phyloP scores from a whole-genome alignment of 2,797 vertebrate genomes.

The Phalanger gymnotis region DNA sequence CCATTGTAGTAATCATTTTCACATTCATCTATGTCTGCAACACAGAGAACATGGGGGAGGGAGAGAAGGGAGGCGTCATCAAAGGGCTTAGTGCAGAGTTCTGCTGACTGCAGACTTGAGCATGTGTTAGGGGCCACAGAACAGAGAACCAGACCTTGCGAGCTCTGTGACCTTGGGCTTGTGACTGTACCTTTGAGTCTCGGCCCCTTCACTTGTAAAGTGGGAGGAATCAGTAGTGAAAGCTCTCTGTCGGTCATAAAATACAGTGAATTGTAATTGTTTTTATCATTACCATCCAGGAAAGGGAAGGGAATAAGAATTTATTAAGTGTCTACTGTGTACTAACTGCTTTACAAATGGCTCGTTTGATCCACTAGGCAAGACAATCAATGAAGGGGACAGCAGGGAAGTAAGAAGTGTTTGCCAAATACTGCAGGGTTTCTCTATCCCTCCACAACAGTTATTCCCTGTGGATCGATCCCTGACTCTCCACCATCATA shows the following conservation, averaged over 20 bases:
- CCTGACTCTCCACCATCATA: not conserved
- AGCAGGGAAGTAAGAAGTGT: not conserved
- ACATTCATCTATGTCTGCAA: conserved; percentile 97
- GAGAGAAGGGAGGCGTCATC: not conserved
- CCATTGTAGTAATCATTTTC: conserved; percentile 98
- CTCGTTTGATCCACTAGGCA: not conserved
- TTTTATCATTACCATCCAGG: not conserved
- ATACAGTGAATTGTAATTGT: not conserved
- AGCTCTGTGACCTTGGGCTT: not conserved
- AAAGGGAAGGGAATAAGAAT: not conserved
- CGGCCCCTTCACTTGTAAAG: not conserved
- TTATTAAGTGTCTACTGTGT: not conserved
- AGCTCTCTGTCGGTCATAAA: not conserved
- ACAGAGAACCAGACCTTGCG: not conserved
- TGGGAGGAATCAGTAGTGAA: not conserved
- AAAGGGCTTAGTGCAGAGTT: not conserved
- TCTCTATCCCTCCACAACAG: not conserved
- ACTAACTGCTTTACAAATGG: not conserved
- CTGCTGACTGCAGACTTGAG: not conserved
- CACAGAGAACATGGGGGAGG: not conserved
- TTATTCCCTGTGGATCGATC: not conserved
- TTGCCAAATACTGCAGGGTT: not conserved
- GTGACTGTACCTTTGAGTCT: not conserved
- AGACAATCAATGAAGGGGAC: not conserved
- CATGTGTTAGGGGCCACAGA: not conserved